Evolutionary conservation across 2,797 vertebrate species (phyloP).

Genomic region (Podarcis siculus): DNA sequence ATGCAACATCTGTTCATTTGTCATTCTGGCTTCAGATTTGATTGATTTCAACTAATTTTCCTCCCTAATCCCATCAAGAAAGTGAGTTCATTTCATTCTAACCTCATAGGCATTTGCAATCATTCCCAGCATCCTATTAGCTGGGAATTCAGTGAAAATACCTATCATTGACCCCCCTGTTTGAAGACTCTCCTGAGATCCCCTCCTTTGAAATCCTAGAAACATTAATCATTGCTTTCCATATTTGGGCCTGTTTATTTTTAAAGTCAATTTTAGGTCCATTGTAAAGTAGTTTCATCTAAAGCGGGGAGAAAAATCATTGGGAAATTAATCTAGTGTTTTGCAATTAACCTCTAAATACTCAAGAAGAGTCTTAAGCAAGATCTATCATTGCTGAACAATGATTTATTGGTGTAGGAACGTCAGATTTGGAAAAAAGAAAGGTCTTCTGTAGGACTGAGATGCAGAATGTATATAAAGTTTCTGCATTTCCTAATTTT

Average conservation of each 20-base stretch:
- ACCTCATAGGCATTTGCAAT: not conserved
- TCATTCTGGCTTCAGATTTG: not conserved
- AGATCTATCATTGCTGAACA: not conserved
- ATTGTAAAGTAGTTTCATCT: constrained; percentile 16
- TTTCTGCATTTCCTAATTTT: not conserved
- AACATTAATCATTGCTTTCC: not conserved
- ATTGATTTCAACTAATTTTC: not conserved
- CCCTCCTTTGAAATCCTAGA: not conserved
- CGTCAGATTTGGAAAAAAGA: too few species aligned
- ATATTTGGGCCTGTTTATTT: not conserved
- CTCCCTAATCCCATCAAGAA: not conserved
- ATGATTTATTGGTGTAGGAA: not conserved
- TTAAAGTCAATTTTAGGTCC: not conserved
- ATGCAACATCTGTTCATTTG: not conserved
- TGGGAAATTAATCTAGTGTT: constrained; percentile 23
- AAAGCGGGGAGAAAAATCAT: not conserved
- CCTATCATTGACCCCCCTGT: not conserved
- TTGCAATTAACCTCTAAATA: constrained; percentile 13
- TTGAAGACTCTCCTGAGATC: constrained; percentile 6
- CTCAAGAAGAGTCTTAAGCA: not conserved
- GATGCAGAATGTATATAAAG: not conserved
- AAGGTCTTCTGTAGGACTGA: not conserved
- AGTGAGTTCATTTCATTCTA: not conserved
- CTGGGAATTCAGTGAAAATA: not conserved
- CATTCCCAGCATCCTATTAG: not conserved